Evolutionary conservation across 2,797 vertebrate species (phyloP), one percentile per base, ranked within the genome.

Genomic region (Hephaestus fuliginosus): DNA sequence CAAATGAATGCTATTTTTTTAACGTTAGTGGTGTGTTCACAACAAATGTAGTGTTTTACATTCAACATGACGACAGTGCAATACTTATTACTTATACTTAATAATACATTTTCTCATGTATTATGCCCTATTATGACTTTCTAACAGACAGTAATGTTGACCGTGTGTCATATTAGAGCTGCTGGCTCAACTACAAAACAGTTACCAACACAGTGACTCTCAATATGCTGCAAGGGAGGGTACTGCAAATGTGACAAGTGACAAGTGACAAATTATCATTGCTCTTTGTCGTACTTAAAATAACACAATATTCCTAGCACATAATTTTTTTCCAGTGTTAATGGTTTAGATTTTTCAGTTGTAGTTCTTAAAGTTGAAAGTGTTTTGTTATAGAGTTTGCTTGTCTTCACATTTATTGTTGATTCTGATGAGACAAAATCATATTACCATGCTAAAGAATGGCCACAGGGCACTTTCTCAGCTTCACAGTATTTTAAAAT

Each of bases 1-100:
- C 30, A 63, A 63, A 49, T 48, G 14, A 48, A 43, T 52, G 51
- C 9, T 44, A 64, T 61, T 75, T 55, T 61, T 9, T 78, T 17
- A 25, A 33, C 20, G 51, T 46, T 53, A 41, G 8, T 17, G 33
- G 15, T 55, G 22, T 44, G 22, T 20, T 67, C 41, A n/a, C 30
- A 36, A 36, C 39, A 20, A 33, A 36, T 44, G 46, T 22, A 5
- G 22, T 52, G 36, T 49, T 73, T 63, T n/a, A 44, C 4, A 62
- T 4, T 18, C 7, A 20, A 17, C 3, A 12, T 36, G 11, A 53
- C 1, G 7, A 33, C 20, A 7, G 8, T 65, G 18, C 4, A 41
- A 28, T 56, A 44, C 36, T 36, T 25, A 17, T 39, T 25, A 25
- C 25, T 25, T 25, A 25, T 25, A 25, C 25, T 25, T 25, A 25